Evolutionary conservation across 2,113 vertebrate genomes (phyloP).

Genomic region (Spilogale gracilis): DNA sequence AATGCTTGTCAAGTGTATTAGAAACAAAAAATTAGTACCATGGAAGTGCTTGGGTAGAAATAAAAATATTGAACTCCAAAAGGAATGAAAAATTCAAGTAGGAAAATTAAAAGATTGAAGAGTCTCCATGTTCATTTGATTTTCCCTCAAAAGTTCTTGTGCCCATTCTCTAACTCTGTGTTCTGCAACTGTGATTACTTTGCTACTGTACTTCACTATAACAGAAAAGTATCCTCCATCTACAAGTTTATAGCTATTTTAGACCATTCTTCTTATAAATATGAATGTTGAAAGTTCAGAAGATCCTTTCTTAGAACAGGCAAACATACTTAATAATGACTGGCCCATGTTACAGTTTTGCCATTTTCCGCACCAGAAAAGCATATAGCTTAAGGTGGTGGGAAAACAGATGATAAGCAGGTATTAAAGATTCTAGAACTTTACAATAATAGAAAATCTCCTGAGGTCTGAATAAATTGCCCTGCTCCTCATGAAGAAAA

Average conservation of each 20-base stretch:
- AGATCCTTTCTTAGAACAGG: not conserved
- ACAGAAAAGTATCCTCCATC: not conserved
- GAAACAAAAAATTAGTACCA: conserved; percentile 50
- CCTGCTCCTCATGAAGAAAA: conserved; percentile 23
- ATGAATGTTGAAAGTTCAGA: conserved; percentile 16
- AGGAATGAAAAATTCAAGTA: not conserved
- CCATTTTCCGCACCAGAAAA: conserved; percentile 64
- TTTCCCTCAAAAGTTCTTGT: conserved; percentile 1
- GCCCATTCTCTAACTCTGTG: conserved; percentile 7
- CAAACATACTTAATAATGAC: conserved; percentile 34
- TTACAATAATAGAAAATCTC: conserved; percentile 44
- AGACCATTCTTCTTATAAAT: conserved; percentile 25
- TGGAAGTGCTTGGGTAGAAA: not conserved
- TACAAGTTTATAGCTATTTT: conserved; percentile 18
- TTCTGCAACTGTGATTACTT: not conserved
- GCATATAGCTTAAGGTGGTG: not conserved
- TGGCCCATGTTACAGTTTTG: conserved; percentile 29
- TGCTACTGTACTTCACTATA: conserved; percentile 19
- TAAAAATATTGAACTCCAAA: conserved; percentile 56
- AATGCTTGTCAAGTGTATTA: not conserved
- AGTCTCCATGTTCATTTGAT: not conserved
- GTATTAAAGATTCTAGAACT: not conserved
- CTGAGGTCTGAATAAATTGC: not conserved
- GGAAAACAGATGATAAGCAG: conserved; percentile 8
- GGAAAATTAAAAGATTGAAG: conserved; percentile 8